Conservation (phyloP, 2,113 vertebrate genomes). For the Cyprinodon variegatus region DNA sequence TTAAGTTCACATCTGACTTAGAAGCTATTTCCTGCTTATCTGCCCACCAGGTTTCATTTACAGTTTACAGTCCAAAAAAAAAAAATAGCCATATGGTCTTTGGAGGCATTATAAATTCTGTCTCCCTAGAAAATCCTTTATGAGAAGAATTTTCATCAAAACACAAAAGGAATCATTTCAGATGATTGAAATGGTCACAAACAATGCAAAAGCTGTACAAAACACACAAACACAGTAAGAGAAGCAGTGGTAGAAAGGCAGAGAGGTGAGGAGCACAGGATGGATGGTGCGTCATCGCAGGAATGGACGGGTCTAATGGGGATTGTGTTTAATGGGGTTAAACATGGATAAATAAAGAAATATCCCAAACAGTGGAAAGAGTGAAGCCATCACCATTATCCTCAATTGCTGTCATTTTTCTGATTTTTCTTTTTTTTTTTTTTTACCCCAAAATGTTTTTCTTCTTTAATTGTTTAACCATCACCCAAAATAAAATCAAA, state of each 20-base stretch:
- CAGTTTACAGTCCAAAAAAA: background rate
- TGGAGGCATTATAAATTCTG: background rate
- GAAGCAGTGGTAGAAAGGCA: slow-evolving; percentile 63
- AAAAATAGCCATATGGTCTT: background rate
- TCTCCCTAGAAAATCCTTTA: background rate
- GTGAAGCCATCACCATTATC: background rate
- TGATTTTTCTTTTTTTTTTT: background rate
- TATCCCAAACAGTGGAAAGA: background rate
- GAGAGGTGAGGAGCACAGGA: slow-evolving; percentile 78
- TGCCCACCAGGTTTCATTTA: slow-evolving; percentile 11
- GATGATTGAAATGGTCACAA: slow-evolving; percentile 25
- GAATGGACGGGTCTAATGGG: slow-evolving; percentile 38
- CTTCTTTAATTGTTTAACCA: slow-evolving; percentile 1
- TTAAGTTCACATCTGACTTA: slow-evolving; percentile 22
- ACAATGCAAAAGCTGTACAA: background rate
- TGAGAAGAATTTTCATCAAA: background rate
- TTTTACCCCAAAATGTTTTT: background rate
- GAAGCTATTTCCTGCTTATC: slow-evolving; percentile 36
- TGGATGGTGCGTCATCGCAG: slow-evolving; percentile 68
- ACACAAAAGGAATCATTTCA: slow-evolving; percentile 48
- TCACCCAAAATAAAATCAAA: background rate
- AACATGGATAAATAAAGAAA: background rate
- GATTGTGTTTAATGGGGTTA: background rate
- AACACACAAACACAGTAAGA: slow-evolving; percentile 41
- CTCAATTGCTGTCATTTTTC: background rate